Base-by-base conservation (phyloP, 2,113 vertebrate species). In the Epinephelus lanceolatus region DNA sequence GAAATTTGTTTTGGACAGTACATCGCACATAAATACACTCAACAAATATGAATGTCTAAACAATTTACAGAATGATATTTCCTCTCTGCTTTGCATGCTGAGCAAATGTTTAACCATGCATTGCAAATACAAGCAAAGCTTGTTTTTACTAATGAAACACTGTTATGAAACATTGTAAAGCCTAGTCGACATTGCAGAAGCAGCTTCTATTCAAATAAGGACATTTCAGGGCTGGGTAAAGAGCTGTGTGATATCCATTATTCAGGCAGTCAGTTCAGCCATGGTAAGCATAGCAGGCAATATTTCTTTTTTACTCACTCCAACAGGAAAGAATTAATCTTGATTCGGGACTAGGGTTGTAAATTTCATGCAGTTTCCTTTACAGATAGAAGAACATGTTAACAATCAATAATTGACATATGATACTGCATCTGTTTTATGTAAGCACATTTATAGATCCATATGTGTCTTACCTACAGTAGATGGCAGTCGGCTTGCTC, bases 41-140 rank as follows among this genome's bases (percentile, higher is more conserved):
- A 21, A 76, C 69, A 83, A 86, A 89, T 74, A 70, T 21, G 80
- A 83, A 81, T 53, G 81, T 6, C 73, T 52, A 71, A 87, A 73
- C 90, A 86, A 72, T 91, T 88, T 86, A 55, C 60, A 25, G 56
- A 76, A 30, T 45, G 42, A 78, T 81, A 59, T 68, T 78, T 79
- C 30, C 59, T 30, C 60, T 27, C 71, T 49, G 61, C 53, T 83
- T 83, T 68, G 71, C 57, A 71, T 66, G 77, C 30, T 7, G 45
- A 81, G 62, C 55, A 88, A 85, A 88, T 92, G 88, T 79, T 86
- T 86, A 93, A 78, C 84, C 86, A 78, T 87, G 88, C 86, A 61
- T 81, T n/a, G 81, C 80, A 88, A 91, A 90, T 62, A 67, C 7
- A 47, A 82, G 79, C 69, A 8, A 45, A 67, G 73, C 80, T 83